A percentile compares a stretch with the other conserved stretches of the same genome.
phyloP scores from a whole-genome alignment of 2,113 vertebrate species.

The Indicator indicator region DNA sequence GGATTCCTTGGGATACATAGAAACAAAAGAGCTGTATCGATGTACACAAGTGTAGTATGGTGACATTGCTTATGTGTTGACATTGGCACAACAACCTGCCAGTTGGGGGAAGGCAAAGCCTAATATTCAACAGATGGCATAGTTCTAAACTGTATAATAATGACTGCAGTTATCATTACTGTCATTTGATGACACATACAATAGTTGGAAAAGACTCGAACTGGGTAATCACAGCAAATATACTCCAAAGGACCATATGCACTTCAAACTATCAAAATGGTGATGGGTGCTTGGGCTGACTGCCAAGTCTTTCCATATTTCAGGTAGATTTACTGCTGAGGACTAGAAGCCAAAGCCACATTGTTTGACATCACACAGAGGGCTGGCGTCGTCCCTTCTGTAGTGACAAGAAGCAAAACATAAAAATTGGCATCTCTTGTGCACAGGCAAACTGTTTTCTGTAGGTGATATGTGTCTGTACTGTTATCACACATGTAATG shows the following conservation, averaged over 20 bases:
- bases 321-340: slow-evolving; percentile 65
- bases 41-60: neutral
- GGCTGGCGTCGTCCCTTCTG: slow-evolving; percentile 15
- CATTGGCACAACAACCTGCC: slow-evolving; percentile 56
- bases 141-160: slow-evolving; percentile 74
- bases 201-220: slow-evolving; percentile 71
- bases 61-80: neutral
- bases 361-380: slow-evolving; percentile 32
- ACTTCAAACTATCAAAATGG: slow-evolving; percentile 66
- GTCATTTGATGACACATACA: slow-evolving; percentile 67
- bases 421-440: slow-evolving; percentile 49
- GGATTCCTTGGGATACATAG: neutral
- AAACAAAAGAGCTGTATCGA: neutral
- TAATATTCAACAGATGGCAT: slow-evolving; percentile 80
- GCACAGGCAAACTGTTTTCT: slow-evolving; percentile 36
- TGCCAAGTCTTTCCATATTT: slow-evolving; percentile 63
- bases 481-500: slow-evolving; percentile 10
- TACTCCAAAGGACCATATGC: slow-evolving; percentile 70
- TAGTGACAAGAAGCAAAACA: slow-evolving; percentile 34
- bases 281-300: slow-evolving; percentile 66
- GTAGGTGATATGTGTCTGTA: neutral
- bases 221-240: slow-evolving; percentile 69
- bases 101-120: slow-evolving; percentile 75
- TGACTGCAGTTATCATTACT: slow-evolving; percentile 73
- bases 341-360: slow-evolving; percentile 42